Evolutionary conservation across 2,797 vertebrate species (phyloP).

Genomic region (Siniperca obscura): DNA sequence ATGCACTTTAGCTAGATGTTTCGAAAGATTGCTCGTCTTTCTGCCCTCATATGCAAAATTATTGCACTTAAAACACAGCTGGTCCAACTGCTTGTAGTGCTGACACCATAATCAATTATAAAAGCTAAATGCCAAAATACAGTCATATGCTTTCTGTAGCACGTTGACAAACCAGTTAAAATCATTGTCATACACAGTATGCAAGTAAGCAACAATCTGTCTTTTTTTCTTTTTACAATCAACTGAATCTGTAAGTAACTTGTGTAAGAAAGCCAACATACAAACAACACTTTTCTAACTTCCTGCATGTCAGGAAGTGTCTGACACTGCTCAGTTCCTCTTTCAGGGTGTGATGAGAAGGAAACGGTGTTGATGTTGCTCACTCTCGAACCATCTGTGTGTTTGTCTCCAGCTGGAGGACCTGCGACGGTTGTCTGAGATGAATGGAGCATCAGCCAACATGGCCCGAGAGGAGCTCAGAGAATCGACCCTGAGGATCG

Average conservation of each 20-base stretch:
- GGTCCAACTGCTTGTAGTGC: too few relatives aligned
- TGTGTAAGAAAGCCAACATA: background rate
- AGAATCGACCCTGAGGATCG: constrained; percentile 87
- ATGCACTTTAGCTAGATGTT: too few relatives aligned
- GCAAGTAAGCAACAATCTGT: background rate
- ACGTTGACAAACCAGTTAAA: background rate
- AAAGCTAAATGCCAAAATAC: background rate
- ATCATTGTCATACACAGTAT: background rate
- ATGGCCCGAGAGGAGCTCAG: constrained; percentile 90
- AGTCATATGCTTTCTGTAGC: background rate
- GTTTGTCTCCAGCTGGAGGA: constrained; percentile 88
- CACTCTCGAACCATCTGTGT: constrained; percentile 4
- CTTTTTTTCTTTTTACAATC: background rate
- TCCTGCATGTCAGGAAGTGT: constrained; percentile 71
- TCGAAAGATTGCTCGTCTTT: too few relatives aligned
- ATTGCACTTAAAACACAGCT: background rate
- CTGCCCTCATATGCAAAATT: too few relatives aligned
- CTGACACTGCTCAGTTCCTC: constrained; percentile 49
- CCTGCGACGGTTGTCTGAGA: constrained; percentile 87
- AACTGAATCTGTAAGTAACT: background rate
- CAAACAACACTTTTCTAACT: constrained; percentile 1
- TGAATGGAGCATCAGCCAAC: constrained; percentile 86
- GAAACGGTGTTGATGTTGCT: background rate
- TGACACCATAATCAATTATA: background rate
- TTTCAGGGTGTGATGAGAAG: constrained; percentile 22